Conservation (phyloP, 2,113 vertebrate species). For the Ciconia stormi region DNA sequence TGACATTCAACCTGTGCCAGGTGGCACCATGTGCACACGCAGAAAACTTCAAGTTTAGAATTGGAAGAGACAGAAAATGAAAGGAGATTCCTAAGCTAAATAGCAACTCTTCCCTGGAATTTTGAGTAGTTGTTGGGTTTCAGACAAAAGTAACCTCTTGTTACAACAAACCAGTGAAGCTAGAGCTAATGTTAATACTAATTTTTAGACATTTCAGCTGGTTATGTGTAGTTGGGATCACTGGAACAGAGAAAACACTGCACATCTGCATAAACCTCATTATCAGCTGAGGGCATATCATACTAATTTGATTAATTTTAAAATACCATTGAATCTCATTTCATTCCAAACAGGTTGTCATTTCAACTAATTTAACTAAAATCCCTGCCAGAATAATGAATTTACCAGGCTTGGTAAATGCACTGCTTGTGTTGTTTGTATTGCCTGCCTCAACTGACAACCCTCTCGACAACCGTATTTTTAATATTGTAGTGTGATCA, state of each 20-base stretch:
- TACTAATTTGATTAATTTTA: background rate
- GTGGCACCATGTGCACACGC: background rate
- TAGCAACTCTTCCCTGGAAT: background rate
- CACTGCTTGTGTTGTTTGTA: background rate
- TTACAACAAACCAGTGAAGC: background rate
- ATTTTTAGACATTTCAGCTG: background rate
- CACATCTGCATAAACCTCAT: background rate
- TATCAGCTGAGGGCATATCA: background rate
- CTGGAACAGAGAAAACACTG: background rate
- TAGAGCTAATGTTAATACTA: background rate
- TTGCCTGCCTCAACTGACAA: background rate
- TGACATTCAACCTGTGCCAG: conserved; percentile 12
- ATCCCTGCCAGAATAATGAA: background rate
- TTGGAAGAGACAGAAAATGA: background rate
- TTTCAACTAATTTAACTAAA: background rate
- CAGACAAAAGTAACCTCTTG: background rate
- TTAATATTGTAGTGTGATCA: background rate
- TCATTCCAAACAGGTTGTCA: background rate
- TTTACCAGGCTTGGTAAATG: background rate
- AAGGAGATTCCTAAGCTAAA: background rate
- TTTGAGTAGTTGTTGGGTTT: background rate
- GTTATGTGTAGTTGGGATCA: background rate
- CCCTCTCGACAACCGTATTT: background rate
- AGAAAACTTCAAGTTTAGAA: background rate
- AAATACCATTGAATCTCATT: background rate